These are phyloP conservation scores for Patella depressa DNA, from an alignment of 2,888 invertebrate genomes.

Conservation along the genomic window DNA sequence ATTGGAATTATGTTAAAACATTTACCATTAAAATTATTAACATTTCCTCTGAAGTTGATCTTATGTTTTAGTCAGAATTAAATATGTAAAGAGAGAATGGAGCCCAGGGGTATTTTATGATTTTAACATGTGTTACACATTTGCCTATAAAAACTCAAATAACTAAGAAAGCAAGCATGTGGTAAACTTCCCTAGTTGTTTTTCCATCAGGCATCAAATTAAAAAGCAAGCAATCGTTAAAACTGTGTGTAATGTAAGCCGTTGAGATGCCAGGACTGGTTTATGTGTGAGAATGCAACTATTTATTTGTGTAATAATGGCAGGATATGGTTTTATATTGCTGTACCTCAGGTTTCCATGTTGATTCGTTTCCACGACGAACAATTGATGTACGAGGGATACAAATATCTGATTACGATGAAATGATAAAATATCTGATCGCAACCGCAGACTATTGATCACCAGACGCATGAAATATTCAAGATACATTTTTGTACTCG, in stretches of 20 bases:
- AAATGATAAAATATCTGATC: no score
- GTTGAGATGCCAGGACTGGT: not conserved
- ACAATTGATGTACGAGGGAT: no score
- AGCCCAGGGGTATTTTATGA: not conserved
- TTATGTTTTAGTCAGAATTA: no score
- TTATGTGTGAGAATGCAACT: not conserved
- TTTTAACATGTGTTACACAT: not conserved
- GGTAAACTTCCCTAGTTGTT: not conserved
- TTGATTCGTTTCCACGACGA: no score
- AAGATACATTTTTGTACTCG: no score
- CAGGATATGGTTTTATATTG: not conserved
- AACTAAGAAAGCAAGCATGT: not conserved
- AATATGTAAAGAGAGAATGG: no score
- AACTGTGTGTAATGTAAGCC: not conserved
- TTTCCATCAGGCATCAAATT: not conserved
- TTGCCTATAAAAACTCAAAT: not conserved
- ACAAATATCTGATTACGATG: no score
- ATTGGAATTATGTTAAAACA: no score
- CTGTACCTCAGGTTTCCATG: not conserved
- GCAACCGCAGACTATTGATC: no score
- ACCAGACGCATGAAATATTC: no score
- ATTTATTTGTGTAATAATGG: constrained; percentile 9
- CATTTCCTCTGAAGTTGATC: no score
- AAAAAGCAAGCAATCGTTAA: not conserved
- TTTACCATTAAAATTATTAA: no score